Evolutionary conservation across 2,797 vertebrate genomes (phyloP), one percentile per base, ranked within the genome.

Genomic region (Galago senegalensis): DNA sequence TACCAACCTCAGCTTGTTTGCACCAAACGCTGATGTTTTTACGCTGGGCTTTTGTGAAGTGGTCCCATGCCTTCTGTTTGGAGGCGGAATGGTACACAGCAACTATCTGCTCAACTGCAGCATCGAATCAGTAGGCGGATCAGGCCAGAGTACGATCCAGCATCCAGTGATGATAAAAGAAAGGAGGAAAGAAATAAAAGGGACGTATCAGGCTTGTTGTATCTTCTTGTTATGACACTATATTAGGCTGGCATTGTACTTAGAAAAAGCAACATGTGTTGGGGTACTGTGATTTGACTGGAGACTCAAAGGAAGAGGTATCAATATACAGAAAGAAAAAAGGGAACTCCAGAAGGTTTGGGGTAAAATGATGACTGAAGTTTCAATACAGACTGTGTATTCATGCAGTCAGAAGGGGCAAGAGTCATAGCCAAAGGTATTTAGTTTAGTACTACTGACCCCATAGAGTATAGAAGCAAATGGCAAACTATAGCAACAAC

Each of bases 1-100:
- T 98, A 99, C 99, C 98, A 99, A 99, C 99, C 99, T 99, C 99
- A 94, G 99, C 99, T 99, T 99, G 99, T 98, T 99, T 99, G 99
- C 99, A 99, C 99, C 99, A 99, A 98, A 99, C 99, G 98, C 99
- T 99, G 99, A 99, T 99, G 99, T 99, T 99, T 99, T 99, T 99
- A 99, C 99, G 99, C 98, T 99, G 99, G 98, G 99, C 99, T 99
- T 99, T 99, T 99, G 99, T 99, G 99, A 99, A 99, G 99, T 99
- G 99, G 99, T 99, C 99, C 99, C 99, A 99, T 98, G 99, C 99
- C 99, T 99, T 99, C 99, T 99, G 99, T 99, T 99, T 99, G 99
- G 99, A 99, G 98, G 99, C 99, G 95, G 99, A 99, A 99, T 99
- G 99, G 99, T 99, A 99, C 99, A 99, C 99, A 98, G 99, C 99